phyloP scores from a whole-genome alignment of 2,888 invertebrate species.

The Prenolepis imparis region DNA sequence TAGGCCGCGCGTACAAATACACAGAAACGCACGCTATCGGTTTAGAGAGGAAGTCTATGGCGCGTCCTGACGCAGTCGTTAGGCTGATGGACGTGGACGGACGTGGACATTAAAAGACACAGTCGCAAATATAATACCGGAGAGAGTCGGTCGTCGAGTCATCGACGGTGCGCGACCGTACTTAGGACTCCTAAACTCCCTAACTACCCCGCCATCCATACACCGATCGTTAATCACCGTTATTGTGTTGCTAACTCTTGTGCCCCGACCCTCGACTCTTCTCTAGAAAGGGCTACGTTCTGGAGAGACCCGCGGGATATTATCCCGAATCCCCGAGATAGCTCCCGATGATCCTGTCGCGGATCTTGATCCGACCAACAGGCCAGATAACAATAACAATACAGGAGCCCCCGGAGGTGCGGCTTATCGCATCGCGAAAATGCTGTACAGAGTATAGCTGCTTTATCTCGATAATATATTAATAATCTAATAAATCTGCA shows the following conservation, averaged over 20 bases:
- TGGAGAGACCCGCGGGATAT: constrained; percentile 55
- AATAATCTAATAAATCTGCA: constrained; percentile 19
- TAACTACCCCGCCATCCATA: not conserved
- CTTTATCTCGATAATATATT: constrained; percentile 45
- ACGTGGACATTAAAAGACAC: constrained; percentile 20
- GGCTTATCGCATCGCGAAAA: constrained; percentile 36
- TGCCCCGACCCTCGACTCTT: constrained; percentile 53
- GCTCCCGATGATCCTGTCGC: constrained; percentile 47
- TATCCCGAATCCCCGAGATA: constrained; percentile 42
- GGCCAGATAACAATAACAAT: constrained; percentile 41
- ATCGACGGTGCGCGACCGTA: constrained; percentile 45
- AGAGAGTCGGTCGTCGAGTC: constrained; percentile 49
- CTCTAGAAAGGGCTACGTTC: constrained; percentile 50
- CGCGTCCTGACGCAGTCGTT: constrained; percentile 8
- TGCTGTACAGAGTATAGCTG: not conserved
- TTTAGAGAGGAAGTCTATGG: not conserved
- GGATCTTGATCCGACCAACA: constrained; percentile 55
- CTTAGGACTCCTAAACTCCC: constrained; percentile 10
- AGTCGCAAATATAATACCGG: not conserved
- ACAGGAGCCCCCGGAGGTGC: constrained; percentile 12
- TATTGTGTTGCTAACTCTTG: constrained; percentile 71
- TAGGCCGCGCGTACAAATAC: constrained; percentile 4
- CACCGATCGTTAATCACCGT: constrained; percentile 77
- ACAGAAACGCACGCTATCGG: not conserved
- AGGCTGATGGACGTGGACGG: not conserved